Conservation (phyloP, 2,888 invertebrate genomes). For the Bibio marci region DNA sequence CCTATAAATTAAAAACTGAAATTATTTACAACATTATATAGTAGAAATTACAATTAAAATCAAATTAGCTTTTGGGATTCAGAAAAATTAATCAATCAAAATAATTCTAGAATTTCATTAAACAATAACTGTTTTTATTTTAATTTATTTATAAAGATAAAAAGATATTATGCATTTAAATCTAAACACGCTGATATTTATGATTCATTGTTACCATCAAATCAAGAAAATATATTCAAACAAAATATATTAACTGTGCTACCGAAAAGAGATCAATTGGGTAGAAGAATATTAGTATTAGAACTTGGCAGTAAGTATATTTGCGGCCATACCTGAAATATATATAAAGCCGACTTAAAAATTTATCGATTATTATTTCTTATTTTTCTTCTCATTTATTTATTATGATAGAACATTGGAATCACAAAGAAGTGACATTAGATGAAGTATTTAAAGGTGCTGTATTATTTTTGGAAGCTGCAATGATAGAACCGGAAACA, state of each 20-base stretch:
- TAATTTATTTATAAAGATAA: constrained; percentile 35
- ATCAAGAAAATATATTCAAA: constrained; percentile 58
- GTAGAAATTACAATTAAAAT: too few relatives aligned
- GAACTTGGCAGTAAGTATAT: constrained; percentile 59
- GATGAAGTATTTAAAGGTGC: constrained; percentile 73
- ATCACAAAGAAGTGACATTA: constrained; percentile 56
- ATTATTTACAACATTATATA: too few relatives aligned
- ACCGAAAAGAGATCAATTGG: constrained; percentile 63
- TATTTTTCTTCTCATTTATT: constrained; percentile 8
- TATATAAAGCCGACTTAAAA: not conserved
- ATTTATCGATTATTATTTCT: constrained; percentile 6
- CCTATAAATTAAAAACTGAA: too few relatives aligned
- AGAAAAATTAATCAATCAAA: too few relatives aligned
- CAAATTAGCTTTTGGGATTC: too few relatives aligned
- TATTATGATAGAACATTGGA: constrained; percentile 51
- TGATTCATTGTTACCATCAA: constrained; percentile 50
- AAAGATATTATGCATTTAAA: constrained; percentile 68
- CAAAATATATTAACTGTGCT: constrained; percentile 63
- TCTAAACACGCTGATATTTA: constrained; percentile 58
- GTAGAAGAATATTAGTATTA: constrained; percentile 55
- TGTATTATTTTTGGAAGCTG: constrained; percentile 64
- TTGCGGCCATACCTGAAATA: not conserved
- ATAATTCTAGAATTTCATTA: too few relatives aligned
- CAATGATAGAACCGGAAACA: constrained; percentile 61
- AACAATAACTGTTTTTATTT: too few relatives aligned